Evolutionary conservation across 2,797 vertebrate species (phyloP).

Genomic region (Atherinosoma microstoma): DNA sequence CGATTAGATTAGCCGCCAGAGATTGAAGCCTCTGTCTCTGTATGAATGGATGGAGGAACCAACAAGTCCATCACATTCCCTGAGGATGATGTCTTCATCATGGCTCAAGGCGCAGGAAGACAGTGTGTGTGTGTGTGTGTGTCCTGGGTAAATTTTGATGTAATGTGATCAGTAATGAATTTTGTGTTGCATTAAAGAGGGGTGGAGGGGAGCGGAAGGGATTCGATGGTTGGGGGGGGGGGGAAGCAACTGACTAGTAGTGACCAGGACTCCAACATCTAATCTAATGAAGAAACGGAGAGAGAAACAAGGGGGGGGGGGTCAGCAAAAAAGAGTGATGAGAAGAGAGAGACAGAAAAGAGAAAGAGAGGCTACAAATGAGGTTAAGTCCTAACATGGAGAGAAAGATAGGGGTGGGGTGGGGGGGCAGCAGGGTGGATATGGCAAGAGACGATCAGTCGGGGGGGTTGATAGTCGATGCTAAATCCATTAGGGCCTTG

Average conservation of each 20-base stretch:
- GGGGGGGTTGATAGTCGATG: constrained; percentile 93
- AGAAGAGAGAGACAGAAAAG: constrained; percentile 66
- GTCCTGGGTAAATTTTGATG: constrained; percentile 90
- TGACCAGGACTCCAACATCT: constrained; percentile 90
- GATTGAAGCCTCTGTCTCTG: constrained; percentile 66
- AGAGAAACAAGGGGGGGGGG: constrained; percentile 32
- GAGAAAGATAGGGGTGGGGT: background rate
- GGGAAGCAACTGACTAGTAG: constrained; percentile 95
- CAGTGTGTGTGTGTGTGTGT: constrained; percentile 32
- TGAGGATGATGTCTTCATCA: constrained; percentile 89
- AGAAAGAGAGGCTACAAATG: constrained; percentile 76
- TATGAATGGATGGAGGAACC: constrained; percentile 64
- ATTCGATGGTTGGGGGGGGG: constrained; percentile 76
- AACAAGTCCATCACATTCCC: constrained; percentile 69
- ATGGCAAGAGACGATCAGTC: constrained; percentile 82
- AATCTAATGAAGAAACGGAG: constrained; percentile 99
- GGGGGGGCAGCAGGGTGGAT: constrained; percentile 55
- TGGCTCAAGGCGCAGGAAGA: constrained; percentile 70
- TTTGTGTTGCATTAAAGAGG: constrained; percentile 97
- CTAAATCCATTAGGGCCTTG: constrained; percentile 98
- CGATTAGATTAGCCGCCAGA: constrained; percentile 72
- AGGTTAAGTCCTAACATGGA: constrained; percentile 71
- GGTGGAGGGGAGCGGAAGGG: constrained; percentile 50
- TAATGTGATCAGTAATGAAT: constrained; percentile 99
- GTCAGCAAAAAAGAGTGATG: constrained; percentile 69